phyloP scores from a whole-genome alignment of 1,140 invertebrate species.

The Drosophila hydei region DNA sequence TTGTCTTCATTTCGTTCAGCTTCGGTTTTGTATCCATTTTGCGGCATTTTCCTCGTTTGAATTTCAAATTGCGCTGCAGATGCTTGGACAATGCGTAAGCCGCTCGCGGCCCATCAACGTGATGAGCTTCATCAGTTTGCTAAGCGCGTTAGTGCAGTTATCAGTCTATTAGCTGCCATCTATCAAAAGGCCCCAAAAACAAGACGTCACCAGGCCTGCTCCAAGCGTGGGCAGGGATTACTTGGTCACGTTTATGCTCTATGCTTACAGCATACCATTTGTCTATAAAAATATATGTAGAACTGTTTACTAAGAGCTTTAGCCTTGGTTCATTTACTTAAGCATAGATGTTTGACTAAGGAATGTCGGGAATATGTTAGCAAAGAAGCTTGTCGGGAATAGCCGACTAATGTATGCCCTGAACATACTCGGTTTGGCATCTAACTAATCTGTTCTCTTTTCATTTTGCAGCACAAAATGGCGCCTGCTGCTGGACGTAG shows the following conservation, averaged over 20 bases:
- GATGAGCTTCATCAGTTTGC: constrained; percentile 31
- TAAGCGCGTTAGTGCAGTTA: constrained; percentile 73
- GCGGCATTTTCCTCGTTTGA: constrained; percentile 43
- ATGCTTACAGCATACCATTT: constrained; percentile 6
- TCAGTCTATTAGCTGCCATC: constrained; percentile 71
- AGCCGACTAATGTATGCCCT: too few species aligned
- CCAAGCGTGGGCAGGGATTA: constrained; percentile 45
- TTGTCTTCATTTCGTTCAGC: constrained; percentile 38
- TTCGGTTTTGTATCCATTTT: constrained; percentile 1
- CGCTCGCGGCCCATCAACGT: constrained; percentile 11
- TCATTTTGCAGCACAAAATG: constrained; percentile 44
- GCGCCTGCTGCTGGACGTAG: constrained; percentile 28
- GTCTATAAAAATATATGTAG: neutral
- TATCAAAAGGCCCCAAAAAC: constrained; percentile 32
- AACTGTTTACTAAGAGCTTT: too few species aligned
- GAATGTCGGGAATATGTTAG: neutral
- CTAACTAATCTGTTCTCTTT: neutral
- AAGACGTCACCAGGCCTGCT: neutral
- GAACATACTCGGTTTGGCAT: too few species aligned
- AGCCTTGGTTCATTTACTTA: neutral
- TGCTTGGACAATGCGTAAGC: constrained; percentile 72
- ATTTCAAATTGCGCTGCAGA: constrained; percentile 62
- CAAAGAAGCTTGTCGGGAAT: neutral
- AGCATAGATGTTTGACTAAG: too few species aligned
- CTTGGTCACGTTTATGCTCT: constrained; percentile 23